Percentiles rank a stretch among this genome's conserved stretches.
Conservation (phyloP, 2,797 vertebrate genomes). For the Sarcoramphus papa region DNA sequence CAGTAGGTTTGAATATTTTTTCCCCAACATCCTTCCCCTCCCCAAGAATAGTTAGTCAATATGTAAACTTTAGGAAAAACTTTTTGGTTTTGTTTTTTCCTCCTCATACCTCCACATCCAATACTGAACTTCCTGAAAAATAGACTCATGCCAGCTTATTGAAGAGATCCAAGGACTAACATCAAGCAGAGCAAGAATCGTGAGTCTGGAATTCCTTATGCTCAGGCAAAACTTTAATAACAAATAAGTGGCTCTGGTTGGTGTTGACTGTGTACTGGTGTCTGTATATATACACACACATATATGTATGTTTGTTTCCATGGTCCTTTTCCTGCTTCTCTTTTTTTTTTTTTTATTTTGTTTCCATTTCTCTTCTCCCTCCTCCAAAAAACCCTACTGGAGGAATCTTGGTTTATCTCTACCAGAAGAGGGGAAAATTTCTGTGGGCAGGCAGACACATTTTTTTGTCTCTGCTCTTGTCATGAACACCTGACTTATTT, state of each 20-base stretch:
- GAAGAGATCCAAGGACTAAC: neutral
- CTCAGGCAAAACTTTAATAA: neutral
- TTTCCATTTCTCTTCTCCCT: neutral
- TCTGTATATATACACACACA: accelerated
- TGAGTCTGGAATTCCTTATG: neutral
- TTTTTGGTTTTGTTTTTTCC: accelerated
- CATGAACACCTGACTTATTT: neutral
- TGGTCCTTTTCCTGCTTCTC: accelerated
- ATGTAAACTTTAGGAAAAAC: accelerated
- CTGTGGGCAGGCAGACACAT: neutral
- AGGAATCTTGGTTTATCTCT: neutral
- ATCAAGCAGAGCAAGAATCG: neutral
- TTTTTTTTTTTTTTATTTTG: neutral
- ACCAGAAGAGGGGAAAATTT: neutral
- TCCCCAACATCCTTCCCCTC: neutral
- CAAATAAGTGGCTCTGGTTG: neutral
- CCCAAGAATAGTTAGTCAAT: neutral
- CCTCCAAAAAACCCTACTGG: neutral
- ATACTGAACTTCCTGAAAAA: neutral
- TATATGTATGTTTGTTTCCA: neutral
- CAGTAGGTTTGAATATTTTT: neutral
- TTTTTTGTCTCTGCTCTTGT: neutral
- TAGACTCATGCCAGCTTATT: accelerated
- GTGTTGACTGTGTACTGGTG: neutral
- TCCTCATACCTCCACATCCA: neutral